Base-by-base conservation (phyloP, 1,140 invertebrate genomes). In the Bathynomus jamesi region DNA sequence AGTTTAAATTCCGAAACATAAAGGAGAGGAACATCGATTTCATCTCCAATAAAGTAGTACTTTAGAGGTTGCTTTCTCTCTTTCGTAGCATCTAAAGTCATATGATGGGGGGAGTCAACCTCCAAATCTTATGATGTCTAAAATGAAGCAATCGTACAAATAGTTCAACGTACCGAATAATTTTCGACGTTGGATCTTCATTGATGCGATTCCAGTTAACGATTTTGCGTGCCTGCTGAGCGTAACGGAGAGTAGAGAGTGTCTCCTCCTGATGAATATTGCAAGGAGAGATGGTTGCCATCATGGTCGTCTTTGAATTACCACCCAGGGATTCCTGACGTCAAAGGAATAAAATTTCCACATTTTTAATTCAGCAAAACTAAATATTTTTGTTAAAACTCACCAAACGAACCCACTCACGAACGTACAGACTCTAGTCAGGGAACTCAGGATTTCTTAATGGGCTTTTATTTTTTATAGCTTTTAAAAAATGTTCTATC, bases 181-280 rank as follows among this genome's bases (percentile, higher is more conserved):
- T 76, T 69, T 82, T 81, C 64, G 86, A 89, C 76, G 90, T 88
- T 0, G 90, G 89, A 81, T 91, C 89, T 82, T 92, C 90, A 79
- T 92, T 92, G 67, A 92, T 86, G 74, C 87, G 85, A 17, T 90
- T 88, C 67, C 87, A 86, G 81, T 93, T 93, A 70, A 92, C 87
- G 72, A 96, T 97, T 69, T 91, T 90, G 79, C 95, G 88, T 0
- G 94, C 94, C 79, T 92, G 88, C 80, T 90, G 91, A 5, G 91
- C 92, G 80, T 94, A 95, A 17, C 94, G 85, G 32, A 95, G 84
- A 0, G 94, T 95, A 0, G 92, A 90, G 27, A 95, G 85, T 11
- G 89, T 91, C 80, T 91, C 90, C 69, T 95, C 93, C 24, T 90
- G 80, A 82, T 94, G 89, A 53, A 86, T 82, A 78, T 87, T 89